phyloP scores from a whole-genome alignment of 2,113 vertebrate species.

The Pao palembangensis region DNA sequence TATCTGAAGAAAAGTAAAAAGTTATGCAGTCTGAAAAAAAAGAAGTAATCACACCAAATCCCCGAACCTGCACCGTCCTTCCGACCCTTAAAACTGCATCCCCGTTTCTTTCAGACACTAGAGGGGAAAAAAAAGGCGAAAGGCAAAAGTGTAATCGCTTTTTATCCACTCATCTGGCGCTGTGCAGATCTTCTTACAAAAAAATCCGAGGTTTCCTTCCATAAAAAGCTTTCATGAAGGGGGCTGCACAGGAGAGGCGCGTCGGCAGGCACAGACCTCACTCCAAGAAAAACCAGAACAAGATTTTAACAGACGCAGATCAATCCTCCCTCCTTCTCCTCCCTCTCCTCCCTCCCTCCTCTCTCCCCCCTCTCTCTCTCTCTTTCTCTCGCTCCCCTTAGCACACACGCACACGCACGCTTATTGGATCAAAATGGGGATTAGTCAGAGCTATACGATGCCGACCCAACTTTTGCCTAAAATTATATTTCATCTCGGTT shows the following conservation, averaged over 20 bases:
- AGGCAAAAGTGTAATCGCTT: conserved; percentile 27
- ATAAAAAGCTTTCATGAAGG: conserved; percentile 51
- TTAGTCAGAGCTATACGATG: conserved; percentile 67
- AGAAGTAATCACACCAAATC: conserved; percentile 52
- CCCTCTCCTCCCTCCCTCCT: conserved; percentile 29
- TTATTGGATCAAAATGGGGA: conserved; percentile 72
- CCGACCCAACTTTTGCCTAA: conserved; percentile 49
- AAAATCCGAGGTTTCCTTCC: conserved; percentile 61
- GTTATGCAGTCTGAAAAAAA: conserved; percentile 50
- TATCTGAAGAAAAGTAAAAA: conserved; percentile 46
- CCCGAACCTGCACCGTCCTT: conserved; percentile 56
- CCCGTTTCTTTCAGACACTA: conserved; percentile 61
- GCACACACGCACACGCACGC: conserved; percentile 54
- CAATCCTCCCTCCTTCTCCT: conserved; percentile 68
- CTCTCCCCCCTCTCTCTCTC: conserved; percentile 17
- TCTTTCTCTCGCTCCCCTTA: conserved; percentile 26
- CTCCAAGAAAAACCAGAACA: conserved; percentile 77
- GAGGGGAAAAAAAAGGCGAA: conserved; percentile 51
- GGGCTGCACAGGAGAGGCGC: conserved; percentile 70
- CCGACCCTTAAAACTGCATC: conserved; percentile 32
- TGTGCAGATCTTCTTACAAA: conserved; percentile 48
- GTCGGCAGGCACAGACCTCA: conserved; percentile 75
- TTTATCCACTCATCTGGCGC: conserved; percentile 63
- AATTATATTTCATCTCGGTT: conserved; percentile 30
- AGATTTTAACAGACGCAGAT: conserved; percentile 79